A percentile compares a stretch with the other conserved stretches of the same genome.
phyloP scores from a whole-genome alignment of 2,113 vertebrate genomes.

The Heterocephalus glaber region DNA sequence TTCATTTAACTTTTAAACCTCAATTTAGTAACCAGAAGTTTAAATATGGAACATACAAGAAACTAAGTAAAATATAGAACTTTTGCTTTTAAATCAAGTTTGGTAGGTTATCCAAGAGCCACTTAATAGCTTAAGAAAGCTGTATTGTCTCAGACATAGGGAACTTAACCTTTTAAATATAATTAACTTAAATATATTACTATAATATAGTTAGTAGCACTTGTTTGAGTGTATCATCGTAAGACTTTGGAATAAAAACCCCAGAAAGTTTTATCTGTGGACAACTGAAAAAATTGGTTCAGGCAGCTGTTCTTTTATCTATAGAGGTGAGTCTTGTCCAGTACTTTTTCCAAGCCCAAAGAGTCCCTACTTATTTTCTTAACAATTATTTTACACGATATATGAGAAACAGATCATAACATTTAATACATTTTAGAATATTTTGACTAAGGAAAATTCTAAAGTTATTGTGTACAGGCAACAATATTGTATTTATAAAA shows the following conservation, averaged over 20 bases:
- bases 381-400: neutral
- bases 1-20: neutral
- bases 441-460: neutral
- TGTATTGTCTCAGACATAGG: neutral
- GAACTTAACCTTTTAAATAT: neutral
- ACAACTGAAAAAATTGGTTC: neutral
- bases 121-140: neutral
- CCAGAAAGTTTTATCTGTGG: neutral
- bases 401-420: neutral
- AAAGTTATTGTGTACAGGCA: no score
- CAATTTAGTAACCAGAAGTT: neutral
- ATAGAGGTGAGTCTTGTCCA: neutral
- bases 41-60: neutral
- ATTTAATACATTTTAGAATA: no score
- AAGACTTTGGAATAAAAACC: neutral
- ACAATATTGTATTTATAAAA: neutral
- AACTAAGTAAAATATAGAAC: neutral
- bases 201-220: neutral
- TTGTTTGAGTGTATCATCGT: neutral
- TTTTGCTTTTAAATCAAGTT: neutral
- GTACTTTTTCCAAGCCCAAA: neutral
- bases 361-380: neutral
- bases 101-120: neutral
- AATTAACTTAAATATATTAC: neutral
- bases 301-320: neutral